Evolutionary conservation across 2,888 invertebrate genomes (phyloP), one percentile per base, ranked within the genome.

Genomic region (Nasonia oneida): DNA sequence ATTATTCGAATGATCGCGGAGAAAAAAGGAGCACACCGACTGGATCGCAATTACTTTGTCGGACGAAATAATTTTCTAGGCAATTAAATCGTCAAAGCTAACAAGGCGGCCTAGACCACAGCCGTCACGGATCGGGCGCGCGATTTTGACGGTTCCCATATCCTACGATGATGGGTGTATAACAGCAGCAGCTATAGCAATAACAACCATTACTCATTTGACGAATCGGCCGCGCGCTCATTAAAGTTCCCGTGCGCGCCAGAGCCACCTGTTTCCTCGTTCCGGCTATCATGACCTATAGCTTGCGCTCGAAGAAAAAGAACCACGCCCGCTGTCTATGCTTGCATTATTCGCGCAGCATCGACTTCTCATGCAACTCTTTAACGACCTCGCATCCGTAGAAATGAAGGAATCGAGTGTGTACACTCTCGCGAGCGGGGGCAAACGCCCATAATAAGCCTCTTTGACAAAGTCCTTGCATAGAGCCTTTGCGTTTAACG

Each of bases 371-470:
- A 64, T 64, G 47, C 71, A 81, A 76, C 50, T 42, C 61, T 64
- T 76, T 84, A 81, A 84, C 76, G 84, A 81, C 39, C 29, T 74
- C 57, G 53, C 42, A n/a, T 70, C 57, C 12, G 18, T 42, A 6
- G 33, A 77, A 67, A 81, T 80, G 73, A 74, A 33, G 29, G 29
- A 77, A 81, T 57, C 5, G n/a, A 8, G 15, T 14, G 39, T 42
- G 29, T 39, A 57, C 57, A 64, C 88, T 88, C 86, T 87, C 81
- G 87, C 86, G 88, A 81, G n/a, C 88, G 88, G 81, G 81, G 87
- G 90, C 89, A 89, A 89, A 89, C 88, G 88, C 84, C 88, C 81
- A 82, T 90, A 90, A 87, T 86, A 87, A 87, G 86, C 83, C 78
- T 74, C 81, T 81, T 87, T 83, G 87, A 87, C 83, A 84, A 84